These are phyloP conservation scores for Ornithoptera priamus DNA, from an alignment of 2,888 invertebrate genomes.

Conservation along the genomic window DNA sequence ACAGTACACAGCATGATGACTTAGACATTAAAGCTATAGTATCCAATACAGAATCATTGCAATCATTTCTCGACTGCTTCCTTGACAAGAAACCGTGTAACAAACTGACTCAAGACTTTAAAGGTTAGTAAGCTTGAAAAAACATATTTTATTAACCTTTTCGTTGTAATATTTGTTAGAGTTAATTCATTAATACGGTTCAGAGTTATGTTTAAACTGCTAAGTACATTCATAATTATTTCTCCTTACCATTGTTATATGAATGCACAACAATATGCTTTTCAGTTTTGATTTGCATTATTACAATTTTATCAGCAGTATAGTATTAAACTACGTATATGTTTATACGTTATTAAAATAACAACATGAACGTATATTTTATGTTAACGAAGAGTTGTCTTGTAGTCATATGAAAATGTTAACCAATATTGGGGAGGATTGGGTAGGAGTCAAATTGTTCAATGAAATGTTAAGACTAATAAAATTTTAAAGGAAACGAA, in stretches of 20 bases:
- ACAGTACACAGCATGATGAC: conserved; percentile 52
- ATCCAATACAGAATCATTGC: conserved; percentile 35
- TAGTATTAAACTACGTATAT: too few relatives aligned
- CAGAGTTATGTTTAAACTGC: not conserved
- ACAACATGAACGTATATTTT: too few relatives aligned
- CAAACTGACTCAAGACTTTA: conserved; percentile 43
- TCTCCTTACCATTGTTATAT: not conserved
- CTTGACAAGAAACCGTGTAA: conserved; percentile 44
- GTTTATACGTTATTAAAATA: too few relatives aligned
- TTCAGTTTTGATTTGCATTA: not conserved
- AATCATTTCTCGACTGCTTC: conserved; percentile 51
- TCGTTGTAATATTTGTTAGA: not conserved
- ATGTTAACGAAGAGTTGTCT: too few relatives aligned
- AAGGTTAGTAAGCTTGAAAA: conserved; percentile 45
- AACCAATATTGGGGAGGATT: too few relatives aligned
- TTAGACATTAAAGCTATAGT: conserved; percentile 51
- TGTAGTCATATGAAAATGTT: too few relatives aligned
- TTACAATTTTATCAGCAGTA: not conserved
- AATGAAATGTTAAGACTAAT: too few relatives aligned
- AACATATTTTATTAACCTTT: not conserved
- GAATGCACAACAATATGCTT: not conserved
- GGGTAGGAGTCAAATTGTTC: too few relatives aligned
- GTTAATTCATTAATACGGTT: not conserved
- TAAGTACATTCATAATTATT: not conserved
- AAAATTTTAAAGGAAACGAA: too few relatives aligned